Conservation (phyloP, 2,888 invertebrate species). For the Dryobotodes eremita region DNA sequence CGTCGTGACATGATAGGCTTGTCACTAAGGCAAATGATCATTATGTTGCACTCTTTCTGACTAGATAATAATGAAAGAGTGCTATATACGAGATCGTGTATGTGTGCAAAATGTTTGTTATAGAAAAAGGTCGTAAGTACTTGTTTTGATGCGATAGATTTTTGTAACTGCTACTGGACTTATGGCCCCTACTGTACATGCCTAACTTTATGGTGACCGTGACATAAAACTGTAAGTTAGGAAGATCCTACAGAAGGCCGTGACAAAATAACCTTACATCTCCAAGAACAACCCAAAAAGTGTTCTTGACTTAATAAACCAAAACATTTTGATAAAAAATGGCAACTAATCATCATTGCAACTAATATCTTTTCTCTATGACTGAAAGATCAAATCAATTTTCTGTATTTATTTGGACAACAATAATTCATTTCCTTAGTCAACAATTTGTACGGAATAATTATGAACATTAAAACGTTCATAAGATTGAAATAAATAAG, state of each 20-base stretch:
- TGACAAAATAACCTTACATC: background rate
- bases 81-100: too few relatives aligned
- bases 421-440: background rate
- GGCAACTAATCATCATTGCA: too few relatives aligned
- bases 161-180: too few relatives aligned
- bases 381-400: background rate
- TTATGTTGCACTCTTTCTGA: too few relatives aligned
- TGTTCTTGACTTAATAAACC: background rate
- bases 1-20: too few relatives aligned
- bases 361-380: too few relatives aligned
- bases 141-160: too few relatives aligned
- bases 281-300: background rate
- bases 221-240: background rate
- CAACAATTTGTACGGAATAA: background rate
- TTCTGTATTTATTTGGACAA: background rate
- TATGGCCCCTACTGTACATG: too few relatives aligned
- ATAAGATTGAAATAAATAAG: background rate
- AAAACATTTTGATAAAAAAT: background rate
- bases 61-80: too few relatives aligned
- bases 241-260: background rate
- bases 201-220: background rate
- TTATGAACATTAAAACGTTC: background rate
- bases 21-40: too few relatives aligned
- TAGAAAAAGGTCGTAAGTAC: too few relatives aligned
- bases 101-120: too few relatives aligned